Evolutionary conservation across 37 sponge, comb jelly and placozoan genomes (phyloP), one percentile per base, ranked within the genome.

Genomic region (Oscarella lobularis): DNA sequence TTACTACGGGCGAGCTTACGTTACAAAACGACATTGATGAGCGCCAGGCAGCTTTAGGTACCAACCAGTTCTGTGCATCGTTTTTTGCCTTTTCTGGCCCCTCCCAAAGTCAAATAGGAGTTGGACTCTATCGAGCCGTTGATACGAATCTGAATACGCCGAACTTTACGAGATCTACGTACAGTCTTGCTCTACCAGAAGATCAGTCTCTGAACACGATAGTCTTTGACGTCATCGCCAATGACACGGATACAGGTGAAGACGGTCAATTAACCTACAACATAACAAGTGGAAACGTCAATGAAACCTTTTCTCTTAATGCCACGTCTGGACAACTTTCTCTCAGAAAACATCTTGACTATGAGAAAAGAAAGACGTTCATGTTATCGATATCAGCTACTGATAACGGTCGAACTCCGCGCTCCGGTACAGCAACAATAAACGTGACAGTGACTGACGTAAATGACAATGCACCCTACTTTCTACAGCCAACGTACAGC

Each of bases 181-280:
- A 48, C 60, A 48, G 20, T 48, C 14, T 20, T 48, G 9, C 60
- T 27, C 14, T 48, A 20, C 20, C 20, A 20, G 60, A 48, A 20
- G 20, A 20, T 20, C 14, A 9, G 9, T 27, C 60, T 27, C 14
- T 20, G 20, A 20, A 20, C 14, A 48, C 60, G 9, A 9, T 20
- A 27, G 60, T 48, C 14, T 20, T 48, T 48, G 20, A 9, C 20
- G 60, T 48, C 60, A 27, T 20, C 14, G 60, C 60, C 9, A 27
- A 9, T 48, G 60, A 48, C 20, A 20, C 60, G 9, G 89, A 88
- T 40, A 66, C 37, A n/a, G 89, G 89, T 0, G 66, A 33, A 3
- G 89, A 88, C 76, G 89, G 89, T 27, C 41, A 75, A 54, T 79
- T 88, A 38, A 38, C 9, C 3, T 84, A 82, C 38, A 27, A 9